These are phyloP conservation scores for Sphinx pinastri DNA, from an alignment of 2,888 invertebrate genomes.

Conservation along the genomic window DNA sequence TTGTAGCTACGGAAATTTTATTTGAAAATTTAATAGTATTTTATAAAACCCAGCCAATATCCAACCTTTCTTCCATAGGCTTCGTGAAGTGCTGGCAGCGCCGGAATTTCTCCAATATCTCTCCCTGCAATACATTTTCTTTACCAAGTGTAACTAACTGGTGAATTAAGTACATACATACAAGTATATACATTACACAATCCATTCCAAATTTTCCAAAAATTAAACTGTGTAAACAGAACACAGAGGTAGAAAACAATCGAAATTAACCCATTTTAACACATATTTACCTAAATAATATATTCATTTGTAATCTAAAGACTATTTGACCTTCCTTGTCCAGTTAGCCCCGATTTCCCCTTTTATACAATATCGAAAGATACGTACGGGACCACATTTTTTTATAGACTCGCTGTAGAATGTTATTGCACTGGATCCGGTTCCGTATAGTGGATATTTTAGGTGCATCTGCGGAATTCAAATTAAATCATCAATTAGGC, in stretches of 20 bases:
- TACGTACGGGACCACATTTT: constrained; percentile 72
- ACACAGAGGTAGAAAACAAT: too few species aligned
- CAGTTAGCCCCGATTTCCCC: too few species aligned
- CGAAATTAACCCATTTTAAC: too few species aligned
- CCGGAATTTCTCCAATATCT: constrained; percentile 77
- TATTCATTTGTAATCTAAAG: too few species aligned
- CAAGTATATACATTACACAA: too few species aligned
- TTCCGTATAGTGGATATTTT: constrained; percentile 77
- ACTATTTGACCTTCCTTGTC: too few species aligned
- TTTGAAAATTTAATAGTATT: background rate
- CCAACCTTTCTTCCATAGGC: constrained; percentile 76
- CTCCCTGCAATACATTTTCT: constrained; percentile 59
- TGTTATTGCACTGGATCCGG: constrained; percentile 76
- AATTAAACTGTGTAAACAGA: too few species aligned
- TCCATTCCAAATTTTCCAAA: too few species aligned
- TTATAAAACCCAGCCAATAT: constrained; percentile 72
- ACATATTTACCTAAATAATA: too few species aligned
- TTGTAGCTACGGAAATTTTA: background rate
- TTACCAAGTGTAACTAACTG: background rate
- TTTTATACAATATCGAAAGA: background rate
- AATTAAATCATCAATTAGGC: background rate
- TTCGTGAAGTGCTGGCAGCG: constrained; percentile 74
- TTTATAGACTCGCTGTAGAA: constrained; percentile 69
- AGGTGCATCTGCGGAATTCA: constrained; percentile 66
- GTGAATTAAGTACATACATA: too few species aligned